Conservation (phyloP, 1,140 invertebrate species). For the Melitaea cinxia region DNA sequence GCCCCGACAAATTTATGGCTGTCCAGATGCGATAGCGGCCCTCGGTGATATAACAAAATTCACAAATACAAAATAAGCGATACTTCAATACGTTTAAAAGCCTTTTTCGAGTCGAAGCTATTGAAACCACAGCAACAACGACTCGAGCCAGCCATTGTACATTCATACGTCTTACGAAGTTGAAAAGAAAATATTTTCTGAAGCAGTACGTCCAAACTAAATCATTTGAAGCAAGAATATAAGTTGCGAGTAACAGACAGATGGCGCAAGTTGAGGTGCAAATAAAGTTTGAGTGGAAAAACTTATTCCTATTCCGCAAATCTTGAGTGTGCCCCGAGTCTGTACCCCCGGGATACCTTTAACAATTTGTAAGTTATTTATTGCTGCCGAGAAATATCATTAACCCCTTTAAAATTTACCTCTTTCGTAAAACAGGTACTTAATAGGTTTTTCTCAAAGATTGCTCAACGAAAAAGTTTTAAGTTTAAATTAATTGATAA, state of each 20-base stretch:
- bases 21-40: constrained; percentile 34
- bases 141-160: constrained; percentile 59
- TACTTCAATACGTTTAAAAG: constrained; percentile 36
- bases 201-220: constrained; percentile 74
- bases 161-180: constrained; percentile 68
- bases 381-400: constrained; percentile 74
- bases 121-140: constrained; percentile 47
- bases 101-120: constrained; percentile 30
- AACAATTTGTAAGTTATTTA: constrained; percentile 80
- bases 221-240: constrained; percentile 78
- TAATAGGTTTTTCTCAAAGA: constrained; percentile 42
- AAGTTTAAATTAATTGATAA: constrained; percentile 26
- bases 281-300: constrained; percentile 81
- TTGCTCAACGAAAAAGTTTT: constrained; percentile 19
- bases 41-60: constrained; percentile 29
- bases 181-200: constrained; percentile 77
- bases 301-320: constrained; percentile 72
- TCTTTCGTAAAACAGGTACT: constrained; percentile 51
- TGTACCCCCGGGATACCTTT: constrained; percentile 71
- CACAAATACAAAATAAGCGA: constrained; percentile 29
- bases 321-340: constrained; percentile 61
- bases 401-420: constrained; percentile 70
- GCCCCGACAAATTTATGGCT: constrained; percentile 34
- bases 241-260: constrained; percentile 77
- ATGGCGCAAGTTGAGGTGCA: constrained; percentile 77